Conservation (phyloP, 1,140 invertebrate genomes). For the Caenorhabditis latens region DNA sequence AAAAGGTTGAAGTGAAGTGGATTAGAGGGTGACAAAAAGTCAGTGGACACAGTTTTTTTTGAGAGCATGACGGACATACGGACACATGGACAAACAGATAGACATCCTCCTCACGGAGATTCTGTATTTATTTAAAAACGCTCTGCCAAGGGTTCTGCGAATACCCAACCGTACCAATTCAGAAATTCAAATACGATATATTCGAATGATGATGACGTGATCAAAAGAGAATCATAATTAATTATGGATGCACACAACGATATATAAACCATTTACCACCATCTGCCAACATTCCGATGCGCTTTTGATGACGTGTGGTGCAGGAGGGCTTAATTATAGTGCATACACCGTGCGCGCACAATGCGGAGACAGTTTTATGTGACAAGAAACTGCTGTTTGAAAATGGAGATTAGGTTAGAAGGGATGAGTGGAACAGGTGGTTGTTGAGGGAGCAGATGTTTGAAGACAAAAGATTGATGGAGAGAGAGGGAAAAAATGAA, state of each 20-base stretch:
- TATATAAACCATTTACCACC: not conserved
- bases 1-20: not conserved
- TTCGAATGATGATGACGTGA: not conserved
- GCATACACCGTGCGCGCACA: not conserved
- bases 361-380: slow-evolving; percentile 44
- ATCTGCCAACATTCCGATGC: slow-evolving; percentile 47
- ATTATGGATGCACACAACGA: slow-evolving; percentile 26
- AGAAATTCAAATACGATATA: too few relatives aligned
- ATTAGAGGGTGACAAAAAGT: not conserved
- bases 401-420: slow-evolving; percentile 29
- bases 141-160: too few relatives aligned
- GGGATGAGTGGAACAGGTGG: slow-evolving; percentile 17
- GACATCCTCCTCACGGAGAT: too few relatives aligned
- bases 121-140: too few relatives aligned
- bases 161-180: too few relatives aligned
- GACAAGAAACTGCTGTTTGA: slow-evolving; percentile 52
- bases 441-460: slow-evolving; percentile 24
- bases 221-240: slow-evolving; percentile 4
- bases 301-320: slow-evolving; percentile 6
- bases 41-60: too few relatives aligned
- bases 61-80: too few relatives aligned
- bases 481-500: not conserved
- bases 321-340: slow-evolving; percentile 35
- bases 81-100: too few relatives aligned
- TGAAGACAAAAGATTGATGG: not conserved